phyloP scores from a whole-genome alignment of 1,140 invertebrate genomes.

The Subanguina moxae region DNA sequence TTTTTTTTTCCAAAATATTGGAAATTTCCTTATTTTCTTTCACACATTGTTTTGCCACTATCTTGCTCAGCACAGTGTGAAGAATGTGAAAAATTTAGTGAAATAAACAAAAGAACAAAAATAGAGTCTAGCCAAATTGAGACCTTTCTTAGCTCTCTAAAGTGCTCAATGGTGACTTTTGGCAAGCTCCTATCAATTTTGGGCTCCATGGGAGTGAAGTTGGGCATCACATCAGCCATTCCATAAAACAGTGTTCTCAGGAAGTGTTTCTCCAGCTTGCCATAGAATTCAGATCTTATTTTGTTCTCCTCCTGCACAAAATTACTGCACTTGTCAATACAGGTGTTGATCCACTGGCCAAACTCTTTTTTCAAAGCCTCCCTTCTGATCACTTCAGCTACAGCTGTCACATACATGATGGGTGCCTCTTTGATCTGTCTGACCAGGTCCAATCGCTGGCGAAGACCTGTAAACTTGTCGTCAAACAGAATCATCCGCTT shows the following conservation, averaged over 20 bases:
- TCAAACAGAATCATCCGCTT: slow-evolving; percentile 42
- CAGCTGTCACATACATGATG: slow-evolving; percentile 44
- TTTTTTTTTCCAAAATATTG: background rate
- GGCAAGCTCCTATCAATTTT: slow-evolving; percentile 34
- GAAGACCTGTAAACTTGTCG: slow-evolving; percentile 31
- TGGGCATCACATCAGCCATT: slow-evolving; percentile 34
- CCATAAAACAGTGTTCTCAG: slow-evolving; percentile 36
- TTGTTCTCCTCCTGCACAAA: slow-evolving; percentile 45
- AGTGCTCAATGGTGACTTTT: slow-evolving; percentile 23
- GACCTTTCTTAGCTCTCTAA: slow-evolving; percentile 36
- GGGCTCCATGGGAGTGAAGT: slow-evolving; percentile 27
- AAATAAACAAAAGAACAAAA: too few species aligned
- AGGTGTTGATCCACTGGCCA: slow-evolving; percentile 24
- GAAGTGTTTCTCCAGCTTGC: slow-evolving; percentile 44
- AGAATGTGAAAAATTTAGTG: too few species aligned
- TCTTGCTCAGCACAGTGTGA: too few species aligned
- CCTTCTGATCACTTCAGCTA: slow-evolving; percentile 43
- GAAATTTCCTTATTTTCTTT: background rate
- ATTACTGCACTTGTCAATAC: slow-evolving; percentile 28
- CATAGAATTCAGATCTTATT: slow-evolving; percentile 32
- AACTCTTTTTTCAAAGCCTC: slow-evolving; percentile 40
- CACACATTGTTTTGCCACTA: too few species aligned
- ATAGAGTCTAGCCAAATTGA: too few species aligned
- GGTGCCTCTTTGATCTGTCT: slow-evolving; percentile 44
- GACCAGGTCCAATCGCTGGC: slow-evolving; percentile 40